phyloP scores from a whole-genome alignment of 2,113 vertebrate species.

The Bubalus kerabau region DNA sequence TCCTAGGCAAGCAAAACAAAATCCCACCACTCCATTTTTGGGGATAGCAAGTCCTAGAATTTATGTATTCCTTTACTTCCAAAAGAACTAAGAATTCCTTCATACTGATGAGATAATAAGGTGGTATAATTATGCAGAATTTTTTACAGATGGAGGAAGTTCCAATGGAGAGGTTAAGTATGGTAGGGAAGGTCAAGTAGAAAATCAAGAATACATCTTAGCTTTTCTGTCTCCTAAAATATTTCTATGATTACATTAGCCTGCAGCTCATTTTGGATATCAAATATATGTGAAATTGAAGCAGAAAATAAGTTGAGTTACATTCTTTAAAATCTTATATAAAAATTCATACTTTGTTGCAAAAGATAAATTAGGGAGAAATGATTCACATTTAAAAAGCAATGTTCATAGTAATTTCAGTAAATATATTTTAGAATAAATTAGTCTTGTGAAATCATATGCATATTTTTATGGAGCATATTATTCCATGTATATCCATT shows the following conservation, averaged over 20 bases:
- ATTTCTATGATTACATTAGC: conserved; percentile 9
- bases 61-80: background rate
- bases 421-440: background rate
- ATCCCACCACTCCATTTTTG: background rate
- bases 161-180: conserved; percentile 24
- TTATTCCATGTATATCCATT: background rate
- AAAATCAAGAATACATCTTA: conserved; percentile 23
- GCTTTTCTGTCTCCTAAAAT: background rate
- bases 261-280: background rate
- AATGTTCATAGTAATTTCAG: background rate
- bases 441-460: background rate
- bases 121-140: conserved; percentile 14
- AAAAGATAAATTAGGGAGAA: background rate
- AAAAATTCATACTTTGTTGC: background rate
- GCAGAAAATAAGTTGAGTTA: conserved; percentile 16
- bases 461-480: background rate
- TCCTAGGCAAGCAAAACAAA: background rate
- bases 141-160: conserved; percentile 50
- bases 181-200: background rate
- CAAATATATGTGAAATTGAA: conserved; percentile 21
- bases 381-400: conserved; percentile 19
- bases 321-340: background rate
- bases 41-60: background rate
- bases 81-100: conserved; percentile 33
- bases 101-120: conserved; percentile 48